phyloP scores from a whole-genome alignment of 2,797 vertebrate species.

The Bufotes viridis region DNA sequence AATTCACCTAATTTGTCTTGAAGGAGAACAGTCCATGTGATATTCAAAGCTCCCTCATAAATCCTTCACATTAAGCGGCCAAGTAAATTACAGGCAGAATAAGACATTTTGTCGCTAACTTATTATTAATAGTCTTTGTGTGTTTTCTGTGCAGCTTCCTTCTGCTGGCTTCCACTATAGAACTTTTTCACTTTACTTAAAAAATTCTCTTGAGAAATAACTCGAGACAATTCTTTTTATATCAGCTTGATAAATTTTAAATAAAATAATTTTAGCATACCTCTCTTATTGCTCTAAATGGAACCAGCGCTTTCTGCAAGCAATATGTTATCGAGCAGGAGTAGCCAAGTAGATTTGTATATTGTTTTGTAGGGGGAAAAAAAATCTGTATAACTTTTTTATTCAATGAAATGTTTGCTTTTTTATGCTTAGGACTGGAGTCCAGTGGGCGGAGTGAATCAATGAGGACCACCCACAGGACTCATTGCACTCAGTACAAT shows the following conservation, averaged over 20 bases:
- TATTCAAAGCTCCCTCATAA: conserved; percentile 17
- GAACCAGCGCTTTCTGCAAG: not conserved
- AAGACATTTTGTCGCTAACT: conserved; percentile 28
- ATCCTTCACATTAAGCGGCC: conserved; percentile 1
- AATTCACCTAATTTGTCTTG: conserved; percentile 42
- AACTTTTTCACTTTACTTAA: not conserved
- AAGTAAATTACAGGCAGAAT: conserved; percentile 15
- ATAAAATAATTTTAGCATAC: not conserved
- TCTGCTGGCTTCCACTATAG: not conserved
- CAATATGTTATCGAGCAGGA: not conserved
- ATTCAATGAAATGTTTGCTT: not conserved
- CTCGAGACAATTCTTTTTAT: not conserved
- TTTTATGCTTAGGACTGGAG: not conserved
- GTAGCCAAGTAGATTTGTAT: not conserved
- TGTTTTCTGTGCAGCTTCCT: not conserved
- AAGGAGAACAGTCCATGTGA: conserved; percentile 8
- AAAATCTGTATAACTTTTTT: no score
- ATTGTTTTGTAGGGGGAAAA: not conserved
- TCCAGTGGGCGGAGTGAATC: not conserved
- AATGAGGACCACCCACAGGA: not conserved
- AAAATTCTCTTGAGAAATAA: not conserved
- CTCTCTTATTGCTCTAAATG: not conserved
- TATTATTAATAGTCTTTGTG: conserved; percentile 21
- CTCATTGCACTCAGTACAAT: no score
- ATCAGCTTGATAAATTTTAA: not conserved